Base-by-base conservation (phyloP, 2,797 vertebrate species). In the Scolopax bukidnonensis region DNA sequence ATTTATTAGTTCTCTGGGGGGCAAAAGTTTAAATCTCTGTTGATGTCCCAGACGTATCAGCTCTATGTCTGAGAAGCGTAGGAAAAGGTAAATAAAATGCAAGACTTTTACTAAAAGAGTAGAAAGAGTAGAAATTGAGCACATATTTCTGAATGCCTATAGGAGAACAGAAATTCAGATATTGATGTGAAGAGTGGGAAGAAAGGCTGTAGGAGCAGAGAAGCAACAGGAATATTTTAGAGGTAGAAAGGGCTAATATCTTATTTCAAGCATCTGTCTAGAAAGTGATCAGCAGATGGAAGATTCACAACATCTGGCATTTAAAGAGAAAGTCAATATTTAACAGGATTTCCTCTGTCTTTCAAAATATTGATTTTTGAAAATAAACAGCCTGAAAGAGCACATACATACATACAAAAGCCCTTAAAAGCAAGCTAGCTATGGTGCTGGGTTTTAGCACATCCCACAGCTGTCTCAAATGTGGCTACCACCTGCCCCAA, bases 281-380 rank as follows among this genome's bases (percentile, higher is more conserved):
- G 79, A 92, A 96, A 91, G 33, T 23, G 65, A 90, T 96, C 60
- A 64, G 87, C 80, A 96, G 87, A 95, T 57, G 80, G 86, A 94
- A 94, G 87, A n/a, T 73, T 97, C 76, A 86, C 78, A 92, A 54
- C 85, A 93, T 92, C 95, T 97, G 93, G 94, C 78, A 91, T 93
- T 96, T 92, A 94, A 97, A 94, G 68, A 95, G 77, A 86, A 87
- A 94, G 91, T 93, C 73, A 84, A 84, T 97, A 92, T 96, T 97
- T 96, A 95, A 92, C 89, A 86, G 70, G 48, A 96, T 80, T 93
- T 84, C 86, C 91, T 96, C 43, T 90, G 47, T 90, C 76, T 96
- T 97, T 94, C 92, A 91, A 93, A 97, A 96, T 89, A 96, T 13
- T 87, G 79, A 97, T 97, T 95, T 96, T 50, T 79, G 50, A 93